Conservation (phyloP, 1,140 invertebrate genomes). For the Bombus huntii region DNA sequence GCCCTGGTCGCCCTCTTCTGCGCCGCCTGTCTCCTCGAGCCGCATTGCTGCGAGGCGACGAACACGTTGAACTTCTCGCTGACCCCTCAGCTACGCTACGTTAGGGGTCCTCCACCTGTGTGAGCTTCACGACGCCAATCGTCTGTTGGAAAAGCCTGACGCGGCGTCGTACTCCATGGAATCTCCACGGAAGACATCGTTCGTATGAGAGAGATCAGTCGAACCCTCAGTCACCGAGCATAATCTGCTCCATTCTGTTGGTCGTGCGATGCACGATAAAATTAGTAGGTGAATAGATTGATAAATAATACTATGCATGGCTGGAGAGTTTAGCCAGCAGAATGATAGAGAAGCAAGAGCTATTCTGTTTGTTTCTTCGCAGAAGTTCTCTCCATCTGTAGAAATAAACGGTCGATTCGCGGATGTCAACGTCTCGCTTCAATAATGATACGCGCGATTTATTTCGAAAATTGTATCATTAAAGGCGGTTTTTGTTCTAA, state of each 20-base stretch:
- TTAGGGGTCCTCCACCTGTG: constrained; percentile 92
- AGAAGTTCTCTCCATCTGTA: too few species aligned
- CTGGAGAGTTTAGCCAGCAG: background rate
- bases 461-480: too few species aligned
- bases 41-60: constrained; percentile 92
- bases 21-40: constrained; percentile 91
- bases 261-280: background rate
- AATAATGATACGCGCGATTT: too few species aligned
- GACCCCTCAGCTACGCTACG: constrained; percentile 92
- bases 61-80: constrained; percentile 92
- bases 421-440: too few species aligned
- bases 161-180: background rate
- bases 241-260: background rate
- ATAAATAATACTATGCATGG: background rate
- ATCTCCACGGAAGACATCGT: background rate
- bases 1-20: constrained; percentile 91
- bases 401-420: too few species aligned
- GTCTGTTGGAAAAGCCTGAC: constrained; percentile 1
- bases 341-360: background rate
- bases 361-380: background rate
- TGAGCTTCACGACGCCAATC: constrained; percentile 79
- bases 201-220: background rate
- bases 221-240: constrained; percentile 39
- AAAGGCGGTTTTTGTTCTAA: too few species aligned
- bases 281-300: background rate